Base-by-base conservation (phyloP, 2,113 vertebrate genomes). In the Etheostoma cragini region DNA sequence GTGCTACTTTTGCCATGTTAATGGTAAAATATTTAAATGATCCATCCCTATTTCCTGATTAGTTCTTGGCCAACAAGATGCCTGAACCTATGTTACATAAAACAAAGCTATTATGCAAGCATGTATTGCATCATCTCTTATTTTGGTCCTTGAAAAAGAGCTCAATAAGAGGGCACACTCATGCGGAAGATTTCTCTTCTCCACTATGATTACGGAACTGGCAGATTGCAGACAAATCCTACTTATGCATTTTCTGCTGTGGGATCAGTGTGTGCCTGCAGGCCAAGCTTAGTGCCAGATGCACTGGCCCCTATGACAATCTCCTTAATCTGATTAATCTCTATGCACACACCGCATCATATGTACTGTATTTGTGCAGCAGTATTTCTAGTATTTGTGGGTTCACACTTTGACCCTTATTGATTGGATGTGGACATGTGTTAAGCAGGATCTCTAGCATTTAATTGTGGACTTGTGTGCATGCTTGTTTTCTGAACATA, bases 301-400 rank as follows among this genome's bases (percentile, higher is more conserved):
- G 78, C 84, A 82, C 79, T 84, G 83, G 84, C 72, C 86, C 76
- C 80, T 75, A 33, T 73, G 84, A 87, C 83, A 83, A 70, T 80
- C 76, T 76, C 64, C 68, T 63, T 88, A 91, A 94, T 91, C 90
- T 87, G 82, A 85, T 85, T 89, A 82, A 93, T 88, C 84, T 81
- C 71, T 42, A 46, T 77, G 66, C 81, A 84, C 78, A 71, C 54
- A 63, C 14, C 60, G 38, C 62, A 68, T 82, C 82, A 78, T 80
- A 80, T 82, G 79, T 19, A 49, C 72, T 79, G 64, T 82, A n/a
- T 88, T 77, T 88, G 72, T 71, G 72, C 79, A 52, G 47, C 38
- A 5, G 58, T 78, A 58, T 68, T 75, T 71, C 60, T 17, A 30
- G 45, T n/a, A 35, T 50, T 4, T 52, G 61, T 50, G 35, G 30